Evolutionary conservation across 2,888 invertebrate species (phyloP), one percentile per base, ranked within the genome.

Genomic region (Argyresthia goedartella): DNA sequence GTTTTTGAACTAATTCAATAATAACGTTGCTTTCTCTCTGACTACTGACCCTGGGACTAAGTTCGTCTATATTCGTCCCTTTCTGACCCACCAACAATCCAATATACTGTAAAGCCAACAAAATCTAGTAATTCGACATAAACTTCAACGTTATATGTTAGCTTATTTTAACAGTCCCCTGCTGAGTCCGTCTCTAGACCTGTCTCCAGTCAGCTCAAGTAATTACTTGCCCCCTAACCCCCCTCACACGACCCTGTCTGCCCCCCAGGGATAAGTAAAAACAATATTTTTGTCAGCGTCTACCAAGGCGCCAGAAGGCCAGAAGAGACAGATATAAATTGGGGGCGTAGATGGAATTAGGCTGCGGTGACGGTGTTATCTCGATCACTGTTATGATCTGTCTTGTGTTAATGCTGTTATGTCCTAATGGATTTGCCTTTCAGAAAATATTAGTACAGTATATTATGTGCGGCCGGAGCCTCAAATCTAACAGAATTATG

Each of bases 261-360:
- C 69, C 69, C 60, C n/a, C 59, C 57, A 63, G 70, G 81, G 81
- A 81, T 84, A 84, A 82, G 82, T 82, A 81, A 84, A 84, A 85
- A 84, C 82, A 84, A 82, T 85, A 84, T 85, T 84, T 84, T 82
- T 82, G 79, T 81, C 73, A 74, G 73, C 67, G 64, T 71, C 72
- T 76, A 72, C 74, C 78, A 73, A 68, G 70, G 67, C 75, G 76
- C 71, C 80, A 75, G 25, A 25, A 25, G 25, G 25, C 25, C 25
- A n/a, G 73, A 78, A 82, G 80, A 79, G 81, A 82, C 82, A 80
- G 78, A 76, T 80, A 82, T 81, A 82, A 81, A 81, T 81, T 81
- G 80, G 74, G 74, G 69, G 69, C 61, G 76, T 69, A 76, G 79
- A 80, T 78, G 76, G 75, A 76, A 81, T 81, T 80, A 81, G 79